Evolutionary conservation across 2,888 invertebrate genomes (phyloP), one percentile per base, ranked within the genome.

Genomic region (Hyposoter dolosus): DNA sequence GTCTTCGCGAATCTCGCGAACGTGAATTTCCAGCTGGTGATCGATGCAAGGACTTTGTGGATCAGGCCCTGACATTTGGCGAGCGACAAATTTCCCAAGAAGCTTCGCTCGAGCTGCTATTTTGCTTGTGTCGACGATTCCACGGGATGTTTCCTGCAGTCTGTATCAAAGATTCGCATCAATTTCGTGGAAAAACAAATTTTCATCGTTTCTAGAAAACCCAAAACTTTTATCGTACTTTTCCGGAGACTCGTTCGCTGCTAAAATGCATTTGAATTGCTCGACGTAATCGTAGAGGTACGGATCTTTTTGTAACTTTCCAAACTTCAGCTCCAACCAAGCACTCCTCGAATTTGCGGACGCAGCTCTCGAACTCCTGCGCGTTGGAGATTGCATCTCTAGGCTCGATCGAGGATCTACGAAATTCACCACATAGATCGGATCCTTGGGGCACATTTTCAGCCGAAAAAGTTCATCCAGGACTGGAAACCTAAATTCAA

Each of bases 31-130:
- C 45, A 93, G 71, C 47, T 92, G 91, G 75, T 93, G 92, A 35
- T 91, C 90, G 35, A 93, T 78, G 82, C 92, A 92, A 43, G 83
- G 79, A 45, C 71, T 81, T 3, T 84, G 60, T 0, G 90, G 88
- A 68, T 90, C 91, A 0, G 88, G 83, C 0, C 93, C 93, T 0
- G 92, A 91, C 90, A 94, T 88, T 86, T 93, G 93, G 28, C 91
- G 90, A 6, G 89, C 91, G 6, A 94, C 93, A 82, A 94, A 94
- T 66, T 88, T 88, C 0, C 90, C 93, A 10, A 94, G 87, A 19
- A 92, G 88, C 32, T 84, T 90, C 1, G 92, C 91, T 15, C 93
- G 91, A 3, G 87, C 80, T 0, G 77, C 88, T 19, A 93, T 89
- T 56, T 83, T 89, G 15, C 84, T 87, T 3, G 91, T 80, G 43